phyloP scores from a whole-genome alignment of 2,113 vertebrate species.

The Callithrix jacchus region DNA sequence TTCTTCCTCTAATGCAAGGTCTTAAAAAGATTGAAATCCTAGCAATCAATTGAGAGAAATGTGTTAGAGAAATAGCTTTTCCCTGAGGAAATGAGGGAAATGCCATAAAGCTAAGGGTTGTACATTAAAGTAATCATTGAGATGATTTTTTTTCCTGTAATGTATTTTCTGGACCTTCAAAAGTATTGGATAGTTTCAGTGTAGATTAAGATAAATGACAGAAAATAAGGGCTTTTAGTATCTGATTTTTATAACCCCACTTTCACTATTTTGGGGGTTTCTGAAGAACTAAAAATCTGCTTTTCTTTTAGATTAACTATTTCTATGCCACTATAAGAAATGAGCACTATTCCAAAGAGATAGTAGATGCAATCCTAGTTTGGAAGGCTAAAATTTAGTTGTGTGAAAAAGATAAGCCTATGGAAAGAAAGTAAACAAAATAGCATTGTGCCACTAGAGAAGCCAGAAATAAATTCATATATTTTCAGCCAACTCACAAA shows the following conservation, averaged over 20 bases:
- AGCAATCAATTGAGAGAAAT: constrained; percentile 54
- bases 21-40: constrained; percentile 48
- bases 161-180: constrained; percentile 49
- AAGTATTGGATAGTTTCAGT: constrained; percentile 34
- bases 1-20: neutral
- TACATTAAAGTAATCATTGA: constrained; percentile 25
- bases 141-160: neutral
- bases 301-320: neutral
- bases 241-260: neutral
- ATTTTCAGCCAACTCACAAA: neutral
- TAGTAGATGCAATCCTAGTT: neutral
- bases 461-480: neutral
- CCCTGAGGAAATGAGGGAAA: constrained; percentile 3
- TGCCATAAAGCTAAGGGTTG: neutral
- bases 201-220: constrained; percentile 36
- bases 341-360: neutral
- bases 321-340: neutral
- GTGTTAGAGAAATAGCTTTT: constrained; percentile 41
- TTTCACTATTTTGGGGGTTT: neutral
- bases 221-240: constrained; percentile 34
- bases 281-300: neutral
- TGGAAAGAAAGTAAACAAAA: neutral
- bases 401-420: neutral
- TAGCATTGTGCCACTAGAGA: neutral
- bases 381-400: neutral